Conservation (phyloP, 2,797 vertebrate species). For the Pantherophis vulpinus region DNA sequence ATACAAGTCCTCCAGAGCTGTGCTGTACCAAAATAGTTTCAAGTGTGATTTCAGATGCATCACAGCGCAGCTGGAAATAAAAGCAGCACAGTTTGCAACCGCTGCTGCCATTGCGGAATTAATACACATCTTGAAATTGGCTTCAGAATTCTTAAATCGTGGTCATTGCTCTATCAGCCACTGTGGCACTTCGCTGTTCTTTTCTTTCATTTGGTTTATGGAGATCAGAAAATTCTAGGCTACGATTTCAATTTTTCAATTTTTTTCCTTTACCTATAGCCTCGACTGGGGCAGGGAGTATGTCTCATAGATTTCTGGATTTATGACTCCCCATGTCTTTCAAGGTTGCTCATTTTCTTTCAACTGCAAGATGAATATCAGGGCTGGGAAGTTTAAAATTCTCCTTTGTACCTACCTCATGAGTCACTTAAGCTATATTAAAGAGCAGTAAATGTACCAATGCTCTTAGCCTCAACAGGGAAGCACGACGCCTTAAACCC, state of each 20-base stretch:
- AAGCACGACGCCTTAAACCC: background rate
- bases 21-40: background rate
- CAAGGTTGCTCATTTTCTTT: background rate
- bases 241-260: background rate
- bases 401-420: background rate
- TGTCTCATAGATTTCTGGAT: background rate
- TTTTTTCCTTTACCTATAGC: background rate
- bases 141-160: background rate
- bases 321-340: background rate
- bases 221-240: background rate
- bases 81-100: background rate
- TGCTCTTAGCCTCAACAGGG: background rate
- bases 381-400: background rate
- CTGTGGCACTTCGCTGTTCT: background rate
- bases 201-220: background rate
- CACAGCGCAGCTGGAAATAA: background rate
- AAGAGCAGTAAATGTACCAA: background rate
- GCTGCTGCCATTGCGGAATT: background rate
- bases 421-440: background rate
- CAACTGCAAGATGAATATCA: background rate
- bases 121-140: background rate
- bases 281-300: background rate
- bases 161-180: background rate
- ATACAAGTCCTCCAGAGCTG: background rate
- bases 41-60: background rate